Base-by-base conservation (phyloP, 2,888 invertebrate species). In the Operophtera brumata region DNA sequence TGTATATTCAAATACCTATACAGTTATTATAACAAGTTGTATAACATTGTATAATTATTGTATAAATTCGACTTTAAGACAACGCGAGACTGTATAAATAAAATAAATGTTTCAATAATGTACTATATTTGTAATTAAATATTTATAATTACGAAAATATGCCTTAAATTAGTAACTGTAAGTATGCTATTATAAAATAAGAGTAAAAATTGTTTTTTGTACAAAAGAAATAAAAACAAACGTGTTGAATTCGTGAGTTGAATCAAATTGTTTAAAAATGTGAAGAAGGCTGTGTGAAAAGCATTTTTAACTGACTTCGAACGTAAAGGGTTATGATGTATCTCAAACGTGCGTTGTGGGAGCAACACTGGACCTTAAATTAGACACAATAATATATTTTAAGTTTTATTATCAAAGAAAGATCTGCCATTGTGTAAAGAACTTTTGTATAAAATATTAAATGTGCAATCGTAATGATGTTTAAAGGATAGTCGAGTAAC, bases 121-220 rank as follows among this genome's bases (percentile, higher is more conserved):
- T 74, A 77, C 77, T 77, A 80, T 77, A 79, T 69, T 75, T 85
- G 82, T 84, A 84, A 82, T 82, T 77, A 83, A 78, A 62, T 85
- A 87, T 87, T 86, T 87, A 86, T 87, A 81, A 80, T 78, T 77
- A 80, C 74, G 66, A 59, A 77, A 82, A 77, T 84, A 87, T 82
- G 87, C 87, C 86, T 88, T 87, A 87, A 75, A 50, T 64, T 70
- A 78, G 65, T 42, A 46, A 20, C 4, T 20, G 20, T 20, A 42
- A 13, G 25, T 42, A 37, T 12, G 9, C 26, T 34, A 13, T 6
- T 7, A 35, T 39, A 46, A 41, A 43, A 36, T 57, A 57, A 37
- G n/a, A 37, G 6, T 39, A 32, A 11, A 40, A 73, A 72, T 77
- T 74, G 66, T 71, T 73, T 71, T 83, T 83, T 82, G 78, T 81